phyloP scores from a whole-genome alignment of 2,888 invertebrate genomes.

The Drosophila cognata region DNA sequence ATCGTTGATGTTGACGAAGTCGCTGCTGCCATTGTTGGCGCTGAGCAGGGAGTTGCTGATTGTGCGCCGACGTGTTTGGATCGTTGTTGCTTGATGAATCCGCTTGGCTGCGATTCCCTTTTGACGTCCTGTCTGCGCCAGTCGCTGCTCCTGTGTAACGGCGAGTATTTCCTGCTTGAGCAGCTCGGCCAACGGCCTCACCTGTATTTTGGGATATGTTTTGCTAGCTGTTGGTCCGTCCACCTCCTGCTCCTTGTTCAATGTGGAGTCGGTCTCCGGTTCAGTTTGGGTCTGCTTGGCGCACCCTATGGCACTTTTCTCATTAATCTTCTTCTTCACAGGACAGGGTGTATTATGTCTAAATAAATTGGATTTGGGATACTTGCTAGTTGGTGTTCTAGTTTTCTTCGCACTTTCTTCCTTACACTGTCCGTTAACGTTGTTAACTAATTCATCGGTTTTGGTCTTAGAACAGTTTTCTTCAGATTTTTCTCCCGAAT shows the following conservation, averaged over 20 bases:
- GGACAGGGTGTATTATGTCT: not conserved
- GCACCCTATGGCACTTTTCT: not conserved
- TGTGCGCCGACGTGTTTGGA: slow-evolving; percentile 55
- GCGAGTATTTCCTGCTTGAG: slow-evolving; percentile 66
- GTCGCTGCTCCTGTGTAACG: slow-evolving; percentile 47
- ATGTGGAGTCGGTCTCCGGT: not conserved
- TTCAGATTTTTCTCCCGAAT: not conserved
- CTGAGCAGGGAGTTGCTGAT: slow-evolving; percentile 41
- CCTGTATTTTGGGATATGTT: slow-evolving; percentile 69
- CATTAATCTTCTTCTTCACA: not conserved
- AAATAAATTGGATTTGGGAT: not conserved
- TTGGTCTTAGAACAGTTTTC: not conserved
- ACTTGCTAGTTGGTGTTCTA: not conserved
- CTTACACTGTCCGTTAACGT: not conserved
- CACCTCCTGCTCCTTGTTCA: not conserved
- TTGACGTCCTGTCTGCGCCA: not conserved
- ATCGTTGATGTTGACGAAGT: slow-evolving; percentile 64
- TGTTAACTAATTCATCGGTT: not conserved
- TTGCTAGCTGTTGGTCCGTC: not conserved
- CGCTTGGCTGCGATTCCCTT: not conserved
- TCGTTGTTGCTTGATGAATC: not conserved
- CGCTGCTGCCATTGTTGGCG: slow-evolving; percentile 39
- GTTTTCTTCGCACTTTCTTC: not conserved
- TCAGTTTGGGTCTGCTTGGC: too few species aligned
- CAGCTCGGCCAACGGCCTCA: slow-evolving; percentile 77